Base-by-base conservation (phyloP, 2,888 invertebrate genomes). In the Hypena proboscidalis region DNA sequence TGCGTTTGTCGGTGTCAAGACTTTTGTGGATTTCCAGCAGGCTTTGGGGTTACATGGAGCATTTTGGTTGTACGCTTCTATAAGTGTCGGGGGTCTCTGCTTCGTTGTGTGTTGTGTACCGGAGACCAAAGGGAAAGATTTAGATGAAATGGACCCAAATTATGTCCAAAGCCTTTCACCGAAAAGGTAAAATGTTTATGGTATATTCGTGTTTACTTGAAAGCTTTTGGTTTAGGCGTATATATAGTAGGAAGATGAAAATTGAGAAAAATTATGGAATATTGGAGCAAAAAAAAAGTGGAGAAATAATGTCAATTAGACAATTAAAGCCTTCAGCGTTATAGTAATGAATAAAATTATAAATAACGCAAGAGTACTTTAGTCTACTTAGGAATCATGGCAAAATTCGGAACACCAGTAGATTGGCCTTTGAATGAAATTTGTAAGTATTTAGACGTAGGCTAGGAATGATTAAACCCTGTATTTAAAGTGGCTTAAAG, bases 31-130 rank as follows among this genome's bases (percentile, higher is more conserved):
- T 80, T 95, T 97, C 72, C 94, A 95, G 44, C 91, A 95, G 78
- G 84, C 93, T 32, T 85, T 97, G 15, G 96, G 96, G 0, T 83
- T 96, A 19, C 94, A 96, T 73, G 97, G 97, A 0, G 96, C 97
- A 1, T 98, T 97, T 82, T 97, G 96, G 95, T 88, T 97, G 52
- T 98, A 97, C 80, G 95, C 97, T 0, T 94, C 94, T 37, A 94
- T 97, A 71, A 96, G 97, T 30, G 93, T 96, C 0, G 93, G 95
- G 13, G 96, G 97, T 9, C 88, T 97, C 6, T 94, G 96, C 76
- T 97, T 97, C 80, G 95, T 97, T 1, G 95, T 95, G 2, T 95
- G 95, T 70, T 95, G 95, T 76, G 96, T 98, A 4, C 97, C 97
- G 0, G 97, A 98, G 86, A 98, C 98, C 2, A 97, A 96, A 80